Evolutionary conservation across 2,888 invertebrate genomes (phyloP).

Genomic region (Hyppa rectilinea): DNA sequence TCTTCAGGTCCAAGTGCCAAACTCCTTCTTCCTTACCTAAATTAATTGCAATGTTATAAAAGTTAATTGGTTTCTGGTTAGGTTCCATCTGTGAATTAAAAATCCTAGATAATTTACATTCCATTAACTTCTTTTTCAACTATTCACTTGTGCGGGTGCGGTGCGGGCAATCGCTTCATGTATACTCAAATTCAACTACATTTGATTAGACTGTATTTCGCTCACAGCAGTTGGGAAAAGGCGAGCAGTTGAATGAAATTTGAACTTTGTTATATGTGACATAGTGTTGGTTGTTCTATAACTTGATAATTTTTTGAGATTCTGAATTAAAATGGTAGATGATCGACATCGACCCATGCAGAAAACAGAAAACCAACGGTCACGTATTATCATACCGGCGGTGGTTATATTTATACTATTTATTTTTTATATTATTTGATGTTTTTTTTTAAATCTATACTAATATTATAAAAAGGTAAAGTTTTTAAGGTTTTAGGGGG

Average conservation of each 20-base stretch:
- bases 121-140: neutral
- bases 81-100: neutral
- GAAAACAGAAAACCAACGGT: too few species aligned
- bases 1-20: conserved; percentile 97
- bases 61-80: neutral
- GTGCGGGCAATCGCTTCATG: too few species aligned
- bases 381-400: too few species aligned
- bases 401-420: too few species aligned
- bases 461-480: too few species aligned
- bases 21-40: conserved; percentile 92
- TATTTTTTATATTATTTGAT: too few species aligned
- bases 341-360: neutral
- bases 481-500: too few species aligned
- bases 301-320: neutral
- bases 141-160: too few species aligned
- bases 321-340: neutral
- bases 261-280: neutral
- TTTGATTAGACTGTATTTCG: too few species aligned
- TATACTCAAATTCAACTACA: too few species aligned
- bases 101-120: neutral
- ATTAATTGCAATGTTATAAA: neutral
- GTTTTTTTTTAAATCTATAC: too few species aligned
- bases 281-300: neutral
- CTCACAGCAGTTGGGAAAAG: too few species aligned
- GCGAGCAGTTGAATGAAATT: neutral